A percentile compares a stretch with the other conserved stretches of the same genome.
Evolutionary conservation across 2,888 invertebrate genomes (phyloP).

Genomic region (Suillia variegata): DNA sequence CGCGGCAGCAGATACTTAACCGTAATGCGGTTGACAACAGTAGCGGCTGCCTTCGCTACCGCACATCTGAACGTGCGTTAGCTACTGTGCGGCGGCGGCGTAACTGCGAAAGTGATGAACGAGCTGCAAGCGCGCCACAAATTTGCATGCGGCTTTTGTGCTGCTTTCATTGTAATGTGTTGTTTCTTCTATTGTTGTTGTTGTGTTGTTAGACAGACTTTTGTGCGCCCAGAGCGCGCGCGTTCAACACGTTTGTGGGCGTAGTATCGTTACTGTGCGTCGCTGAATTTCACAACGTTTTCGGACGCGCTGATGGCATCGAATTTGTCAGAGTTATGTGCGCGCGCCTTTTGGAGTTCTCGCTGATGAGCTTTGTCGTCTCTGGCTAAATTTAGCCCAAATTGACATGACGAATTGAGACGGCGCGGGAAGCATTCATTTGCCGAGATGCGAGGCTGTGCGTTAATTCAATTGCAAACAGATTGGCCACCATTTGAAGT

Average conservation of each 20-base stretch:
- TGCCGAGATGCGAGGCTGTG: neutral
- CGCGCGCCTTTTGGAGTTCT: too few relatives aligned
- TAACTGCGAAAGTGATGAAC: neutral
- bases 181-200: neutral
- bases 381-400: neutral
- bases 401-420: neutral
- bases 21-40: too few relatives aligned
- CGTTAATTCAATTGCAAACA: slow-evolving; percentile 5
- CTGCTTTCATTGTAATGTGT: too few relatives aligned
- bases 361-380: neutral
- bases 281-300: too few relatives aligned
- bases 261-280: too few relatives aligned
- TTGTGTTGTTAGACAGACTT: neutral
- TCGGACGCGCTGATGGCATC: neutral
- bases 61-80: too few relatives aligned
- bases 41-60: too few relatives aligned
- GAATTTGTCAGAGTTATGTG: neutral
- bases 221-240: neutral
- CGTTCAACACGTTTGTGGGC: neutral
- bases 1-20: slow-evolving; percentile 27
- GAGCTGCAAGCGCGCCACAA: neutral
- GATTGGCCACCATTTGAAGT: neutral
- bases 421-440: neutral
- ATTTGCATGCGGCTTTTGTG: neutral
- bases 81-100: too few relatives aligned